A percentile compares a stretch with the other conserved stretches of the same genome.
phyloP scores from a whole-genome alignment of 2,113 vertebrate species.

The Poeciliopsis occidentalis region DNA sequence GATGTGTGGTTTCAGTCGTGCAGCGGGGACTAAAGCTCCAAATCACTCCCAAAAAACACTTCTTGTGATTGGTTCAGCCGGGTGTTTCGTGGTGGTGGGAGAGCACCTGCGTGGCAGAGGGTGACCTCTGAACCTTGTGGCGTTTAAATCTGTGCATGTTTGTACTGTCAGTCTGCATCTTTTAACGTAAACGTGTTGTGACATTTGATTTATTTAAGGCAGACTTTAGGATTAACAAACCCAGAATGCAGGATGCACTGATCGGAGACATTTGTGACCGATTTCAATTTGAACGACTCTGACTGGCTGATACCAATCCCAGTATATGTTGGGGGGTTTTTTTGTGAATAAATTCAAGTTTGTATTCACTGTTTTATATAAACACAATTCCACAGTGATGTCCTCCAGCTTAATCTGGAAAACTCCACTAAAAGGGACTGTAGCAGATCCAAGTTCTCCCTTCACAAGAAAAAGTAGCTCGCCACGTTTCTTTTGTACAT shows the following conservation, averaged over 20 bases:
- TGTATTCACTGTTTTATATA: too few relatives aligned
- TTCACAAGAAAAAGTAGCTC: neutral
- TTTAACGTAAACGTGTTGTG: slow-evolving; percentile 42
- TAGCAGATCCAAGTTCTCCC: neutral
- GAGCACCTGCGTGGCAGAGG: slow-evolving; percentile 57
- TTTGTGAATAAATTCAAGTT: neutral
- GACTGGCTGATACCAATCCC: neutral
- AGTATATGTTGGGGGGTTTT: neutral
- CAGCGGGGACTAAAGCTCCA: slow-evolving; percentile 20
- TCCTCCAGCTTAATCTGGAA: too few relatives aligned
- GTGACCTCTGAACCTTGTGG: slow-evolving; percentile 59
- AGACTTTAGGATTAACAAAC: neutral
- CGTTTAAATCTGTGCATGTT: slow-evolving; percentile 46
- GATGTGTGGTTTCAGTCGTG: slow-evolving; percentile 30
- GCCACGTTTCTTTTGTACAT: neutral
- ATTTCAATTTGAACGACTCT: too few relatives aligned
- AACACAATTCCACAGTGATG: too few relatives aligned
- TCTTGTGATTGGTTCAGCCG: slow-evolving; percentile 5
- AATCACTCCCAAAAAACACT: slow-evolving; percentile 23
- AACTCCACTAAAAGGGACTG: neutral
- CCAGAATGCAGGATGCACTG: neutral
- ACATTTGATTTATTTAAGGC: slow-evolving; percentile 64
- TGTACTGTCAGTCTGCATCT: slow-evolving; percentile 32
- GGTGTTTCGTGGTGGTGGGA: slow-evolving; percentile 50
- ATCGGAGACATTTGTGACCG: neutral